A percentile compares a stretch with the other conserved stretches of the same genome.
Evolutionary conservation across 2,888 invertebrate genomes (phyloP).

Genomic region (Lepidochrysops patricia): DNA sequence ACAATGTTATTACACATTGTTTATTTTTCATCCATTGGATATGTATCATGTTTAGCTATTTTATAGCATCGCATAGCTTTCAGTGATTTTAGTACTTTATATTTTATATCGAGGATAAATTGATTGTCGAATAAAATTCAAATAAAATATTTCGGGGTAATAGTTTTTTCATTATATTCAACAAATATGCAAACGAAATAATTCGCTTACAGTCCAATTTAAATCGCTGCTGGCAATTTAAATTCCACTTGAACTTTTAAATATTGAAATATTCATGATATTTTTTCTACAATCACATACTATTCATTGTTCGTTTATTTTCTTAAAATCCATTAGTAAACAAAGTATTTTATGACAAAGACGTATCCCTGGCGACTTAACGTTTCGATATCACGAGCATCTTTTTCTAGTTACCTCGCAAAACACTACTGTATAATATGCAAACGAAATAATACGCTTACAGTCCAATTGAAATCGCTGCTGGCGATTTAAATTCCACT

Average conservation of each 20-base stretch:
- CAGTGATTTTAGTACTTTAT: not conserved
- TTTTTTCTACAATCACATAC: not conserved
- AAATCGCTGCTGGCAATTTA: not conserved
- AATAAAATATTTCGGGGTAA: not conserved
- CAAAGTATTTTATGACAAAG: too few relatives aligned
- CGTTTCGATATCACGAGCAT: too few relatives aligned
- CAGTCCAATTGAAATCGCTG: not conserved
- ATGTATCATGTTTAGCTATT: not conserved
- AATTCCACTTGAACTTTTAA: not conserved
- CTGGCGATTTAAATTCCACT: not conserved
- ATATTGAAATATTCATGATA: not conserved
- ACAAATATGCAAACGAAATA: constrained; percentile 3
- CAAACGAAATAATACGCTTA: not conserved
- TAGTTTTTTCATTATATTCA: not conserved
- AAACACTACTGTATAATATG: too few relatives aligned
- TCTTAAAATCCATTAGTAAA: too few relatives aligned
- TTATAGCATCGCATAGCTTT: not conserved
- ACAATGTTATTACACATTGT: not conserved
- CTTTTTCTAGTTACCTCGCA: too few relatives aligned
- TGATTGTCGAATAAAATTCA: not conserved
- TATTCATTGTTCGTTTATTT: too few relatives aligned
- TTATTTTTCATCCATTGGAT: not conserved
- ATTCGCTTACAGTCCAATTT: not conserved
- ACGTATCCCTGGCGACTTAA: too few relatives aligned
- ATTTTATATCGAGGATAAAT: not conserved